These are phyloP conservation scores for Cotesia chilonis DNA, from an alignment of 1,140 invertebrate species.

Conservation along the genomic window DNA sequence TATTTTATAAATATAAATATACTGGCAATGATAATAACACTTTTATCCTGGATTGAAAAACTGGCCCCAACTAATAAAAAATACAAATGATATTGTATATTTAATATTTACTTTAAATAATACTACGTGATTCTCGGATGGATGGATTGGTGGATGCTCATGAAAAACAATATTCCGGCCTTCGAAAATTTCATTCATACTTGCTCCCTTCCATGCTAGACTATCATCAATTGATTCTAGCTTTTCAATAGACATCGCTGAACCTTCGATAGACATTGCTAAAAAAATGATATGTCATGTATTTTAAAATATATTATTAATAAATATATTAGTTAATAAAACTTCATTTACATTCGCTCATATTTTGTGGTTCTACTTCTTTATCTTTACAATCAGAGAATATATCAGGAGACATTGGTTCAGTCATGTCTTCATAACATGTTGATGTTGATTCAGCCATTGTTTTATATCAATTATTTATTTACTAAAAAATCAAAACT, in stretches of 20 bases:
- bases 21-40: too few species aligned
- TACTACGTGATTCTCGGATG: conserved; percentile 57
- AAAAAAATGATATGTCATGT: background rate
- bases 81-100: conserved; percentile 2
- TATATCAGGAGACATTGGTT: conserved; percentile 1
- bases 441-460: conserved; percentile 8
- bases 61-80: background rate
- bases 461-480: background rate
- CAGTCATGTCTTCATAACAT: background rate
- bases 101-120: conserved; percentile 53
- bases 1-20: too few species aligned
- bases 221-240: conserved; percentile 46
- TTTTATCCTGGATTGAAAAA: too few species aligned
- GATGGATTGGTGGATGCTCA: conserved; percentile 56
- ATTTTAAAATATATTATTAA: background rate
- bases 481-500: too few species aligned
- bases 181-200: conserved; percentile 60
- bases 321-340: background rate
- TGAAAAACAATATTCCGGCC: conserved; percentile 52
- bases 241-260: conserved; percentile 34
- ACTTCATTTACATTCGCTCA: background rate
- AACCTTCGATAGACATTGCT: background rate
- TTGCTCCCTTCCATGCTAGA: conserved; percentile 61
- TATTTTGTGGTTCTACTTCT: background rate
- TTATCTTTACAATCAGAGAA: background rate